phyloP scores from a whole-genome alignment of 2,797 vertebrate species.

The Clamator glandarius region DNA sequence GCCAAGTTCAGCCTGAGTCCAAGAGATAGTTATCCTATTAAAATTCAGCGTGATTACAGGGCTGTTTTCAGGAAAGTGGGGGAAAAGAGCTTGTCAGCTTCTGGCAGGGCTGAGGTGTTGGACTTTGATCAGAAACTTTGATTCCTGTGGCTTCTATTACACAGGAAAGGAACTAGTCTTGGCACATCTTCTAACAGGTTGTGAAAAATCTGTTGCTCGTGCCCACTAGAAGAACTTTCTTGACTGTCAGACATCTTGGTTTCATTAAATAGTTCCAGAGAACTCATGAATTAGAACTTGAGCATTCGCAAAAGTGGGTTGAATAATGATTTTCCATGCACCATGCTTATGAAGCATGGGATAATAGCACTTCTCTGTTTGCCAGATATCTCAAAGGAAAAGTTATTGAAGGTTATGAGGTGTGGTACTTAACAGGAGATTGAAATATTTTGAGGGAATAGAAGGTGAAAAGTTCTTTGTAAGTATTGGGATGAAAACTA shows the following conservation, averaged over 20 bases:
- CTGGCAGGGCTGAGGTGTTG: slow-evolving; percentile 65
- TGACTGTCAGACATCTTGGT: slow-evolving; percentile 47
- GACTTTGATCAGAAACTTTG: slow-evolving; percentile 66
- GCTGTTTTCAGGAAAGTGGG: slow-evolving; percentile 37
- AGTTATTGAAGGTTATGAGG: neutral
- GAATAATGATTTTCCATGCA: slow-evolving; percentile 12
- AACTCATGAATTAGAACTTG: slow-evolving; percentile 21
- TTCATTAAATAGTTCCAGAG: slow-evolving; percentile 61
- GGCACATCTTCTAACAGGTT: slow-evolving; percentile 59
- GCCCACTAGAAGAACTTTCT: slow-evolving; percentile 66
- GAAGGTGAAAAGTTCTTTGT: neutral
- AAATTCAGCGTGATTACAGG: slow-evolving; percentile 62
- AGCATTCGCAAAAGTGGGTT: slow-evolving; percentile 9
- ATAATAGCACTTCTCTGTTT: neutral
- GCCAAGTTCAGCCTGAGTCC: slow-evolving; percentile 43
- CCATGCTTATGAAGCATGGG: neutral
- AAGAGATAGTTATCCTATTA: slow-evolving; percentile 63
- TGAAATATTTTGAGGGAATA: neutral
- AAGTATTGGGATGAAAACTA: neutral
- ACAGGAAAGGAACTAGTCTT: slow-evolving; percentile 60
- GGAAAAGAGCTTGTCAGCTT: slow-evolving; percentile 53
- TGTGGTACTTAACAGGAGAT: neutral
- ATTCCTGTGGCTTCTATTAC: slow-evolving; percentile 69
- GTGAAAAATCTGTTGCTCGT: slow-evolving; percentile 57
- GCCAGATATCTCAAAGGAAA: neutral